These are phyloP conservation scores for Gila orcuttii DNA, from an alignment of 2,113 vertebrate species.

Conservation along the genomic window DNA sequence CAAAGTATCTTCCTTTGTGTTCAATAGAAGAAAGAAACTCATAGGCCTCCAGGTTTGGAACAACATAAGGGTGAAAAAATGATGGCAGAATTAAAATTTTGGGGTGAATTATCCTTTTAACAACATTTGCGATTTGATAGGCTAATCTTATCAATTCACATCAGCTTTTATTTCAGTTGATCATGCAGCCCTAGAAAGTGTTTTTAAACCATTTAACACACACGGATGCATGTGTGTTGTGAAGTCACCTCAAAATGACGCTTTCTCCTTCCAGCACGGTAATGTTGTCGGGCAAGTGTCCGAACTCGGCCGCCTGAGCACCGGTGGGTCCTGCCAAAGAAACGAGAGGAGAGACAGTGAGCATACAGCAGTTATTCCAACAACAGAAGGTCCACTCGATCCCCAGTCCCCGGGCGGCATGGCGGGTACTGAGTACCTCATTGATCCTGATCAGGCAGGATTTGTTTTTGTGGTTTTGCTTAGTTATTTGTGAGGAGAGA, in stretches of 20 bases:
- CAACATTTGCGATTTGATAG: too few species aligned
- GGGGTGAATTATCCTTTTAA: too few species aligned
- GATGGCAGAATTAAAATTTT: too few species aligned
- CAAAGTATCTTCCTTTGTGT: too few species aligned
- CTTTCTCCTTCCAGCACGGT: constrained; percentile 78
- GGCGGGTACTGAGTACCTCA: constrained; percentile 33
- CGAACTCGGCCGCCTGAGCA: constrained; percentile 70
- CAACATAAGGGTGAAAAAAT: too few species aligned
- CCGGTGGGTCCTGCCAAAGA: constrained; percentile 70
- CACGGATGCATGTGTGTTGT: constrained; percentile 65
- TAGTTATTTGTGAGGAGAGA: constrained; percentile 63
- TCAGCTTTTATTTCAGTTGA: too few species aligned
- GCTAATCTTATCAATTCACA: too few species aligned
- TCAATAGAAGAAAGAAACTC: too few species aligned
- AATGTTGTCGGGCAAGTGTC: constrained; percentile 79
- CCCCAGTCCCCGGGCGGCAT: constrained; percentile 31
- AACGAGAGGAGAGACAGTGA: constrained; percentile 58
- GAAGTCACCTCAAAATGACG: constrained; percentile 76
- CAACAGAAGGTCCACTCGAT: constrained; percentile 59
- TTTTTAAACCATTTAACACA: background rate
- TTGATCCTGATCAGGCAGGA: constrained; percentile 39
- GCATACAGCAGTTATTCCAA: constrained; percentile 56
- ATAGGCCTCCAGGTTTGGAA: too few species aligned
- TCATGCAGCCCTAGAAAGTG: background rate
- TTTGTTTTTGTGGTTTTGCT: constrained; percentile 55